Conservation (phyloP, 2,888 invertebrate genomes). For the Scaptomyza reducta region DNA sequence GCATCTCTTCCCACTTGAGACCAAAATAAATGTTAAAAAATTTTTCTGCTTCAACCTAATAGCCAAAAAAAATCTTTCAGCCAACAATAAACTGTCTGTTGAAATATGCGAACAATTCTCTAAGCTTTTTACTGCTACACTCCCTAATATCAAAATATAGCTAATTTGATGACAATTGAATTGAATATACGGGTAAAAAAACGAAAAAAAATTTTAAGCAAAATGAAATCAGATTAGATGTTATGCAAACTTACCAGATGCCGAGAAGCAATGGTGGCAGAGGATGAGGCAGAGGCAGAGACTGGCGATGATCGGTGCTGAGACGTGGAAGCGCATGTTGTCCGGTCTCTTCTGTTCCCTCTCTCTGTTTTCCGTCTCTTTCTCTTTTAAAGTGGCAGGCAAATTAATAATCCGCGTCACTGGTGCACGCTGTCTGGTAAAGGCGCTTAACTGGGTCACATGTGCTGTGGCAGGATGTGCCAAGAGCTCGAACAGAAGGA, state of each 20-base stretch:
- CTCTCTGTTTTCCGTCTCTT: not conserved
- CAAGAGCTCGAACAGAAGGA: slow-evolving; percentile 18
- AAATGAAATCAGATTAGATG: slow-evolving; percentile 33
- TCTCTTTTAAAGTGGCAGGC: slow-evolving; percentile 59
- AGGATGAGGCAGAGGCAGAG: slow-evolving; percentile 25
- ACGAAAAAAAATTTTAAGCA: not conserved
- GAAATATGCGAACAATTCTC: not conserved
- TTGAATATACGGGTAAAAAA: slow-evolving; percentile 48
- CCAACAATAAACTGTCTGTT: not conserved
- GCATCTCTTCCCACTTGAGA: not conserved
- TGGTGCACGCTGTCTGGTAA: slow-evolving; percentile 24
- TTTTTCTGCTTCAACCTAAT: not conserved
- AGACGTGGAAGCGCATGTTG: slow-evolving; percentile 49
- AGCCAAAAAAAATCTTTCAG: not conserved
- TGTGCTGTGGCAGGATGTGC: slow-evolving; percentile 46
- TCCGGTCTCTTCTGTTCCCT: slow-evolving; percentile 12
- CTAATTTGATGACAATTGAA: slow-evolving; percentile 35
- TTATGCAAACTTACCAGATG: slow-evolving; percentile 67
- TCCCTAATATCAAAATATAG: slow-evolving; percentile 40
- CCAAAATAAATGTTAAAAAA: not conserved
- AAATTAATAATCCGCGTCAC: slow-evolving; percentile 68
- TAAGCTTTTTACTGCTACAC: not conserved
- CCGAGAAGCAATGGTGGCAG: slow-evolving; percentile 30
- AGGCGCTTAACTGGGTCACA: slow-evolving; percentile 73
- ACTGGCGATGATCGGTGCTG: slow-evolving; percentile 49